These are phyloP conservation scores for Nothobranchius kuhntae DNA, from an alignment of 2,113 vertebrate genomes.

Conservation along the genomic window DNA sequence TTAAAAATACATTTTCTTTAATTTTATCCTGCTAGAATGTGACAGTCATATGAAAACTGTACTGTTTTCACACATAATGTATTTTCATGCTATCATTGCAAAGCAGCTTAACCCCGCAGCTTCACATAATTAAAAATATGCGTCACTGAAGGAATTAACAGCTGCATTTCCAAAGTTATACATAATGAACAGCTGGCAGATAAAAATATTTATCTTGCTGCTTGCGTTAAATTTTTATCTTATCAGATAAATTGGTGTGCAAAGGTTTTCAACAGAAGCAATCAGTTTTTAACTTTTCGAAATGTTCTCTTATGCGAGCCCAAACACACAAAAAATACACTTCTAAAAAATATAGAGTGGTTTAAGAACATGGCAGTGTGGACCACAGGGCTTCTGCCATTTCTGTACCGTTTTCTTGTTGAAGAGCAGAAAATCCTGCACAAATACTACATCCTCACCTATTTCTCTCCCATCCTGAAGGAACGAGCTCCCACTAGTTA, in stretches of 20 bases:
- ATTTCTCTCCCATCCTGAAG: conserved; percentile 4
- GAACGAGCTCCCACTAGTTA: background rate
- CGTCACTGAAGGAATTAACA: conserved; percentile 10
- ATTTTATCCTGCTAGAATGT: background rate
- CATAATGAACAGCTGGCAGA: conserved; percentile 46
- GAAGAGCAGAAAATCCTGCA: background rate
- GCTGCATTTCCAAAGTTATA: conserved; percentile 39
- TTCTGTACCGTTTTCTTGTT: background rate
- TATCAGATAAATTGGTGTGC: conserved; percentile 41
- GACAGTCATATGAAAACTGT: background rate
- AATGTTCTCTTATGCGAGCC: conserved; percentile 5
- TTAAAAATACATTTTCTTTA: no score
- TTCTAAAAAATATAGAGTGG: background rate
- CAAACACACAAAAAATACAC: background rate
- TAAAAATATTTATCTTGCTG: conserved; percentile 45
- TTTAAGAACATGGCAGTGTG: background rate
- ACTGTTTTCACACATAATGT: background rate
- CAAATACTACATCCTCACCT: background rate
- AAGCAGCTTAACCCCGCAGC: conserved; percentile 2
- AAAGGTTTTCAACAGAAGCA: conserved; percentile 49
- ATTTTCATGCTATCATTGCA: conserved; percentile 6
- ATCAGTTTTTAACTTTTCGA: conserved; percentile 38
- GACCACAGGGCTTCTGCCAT: background rate
- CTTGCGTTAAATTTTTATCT: conserved; percentile 35
- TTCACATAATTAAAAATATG: background rate